Base-by-base conservation (phyloP, 2,888 invertebrate species). In the Dinocampus coccinellae region DNA sequence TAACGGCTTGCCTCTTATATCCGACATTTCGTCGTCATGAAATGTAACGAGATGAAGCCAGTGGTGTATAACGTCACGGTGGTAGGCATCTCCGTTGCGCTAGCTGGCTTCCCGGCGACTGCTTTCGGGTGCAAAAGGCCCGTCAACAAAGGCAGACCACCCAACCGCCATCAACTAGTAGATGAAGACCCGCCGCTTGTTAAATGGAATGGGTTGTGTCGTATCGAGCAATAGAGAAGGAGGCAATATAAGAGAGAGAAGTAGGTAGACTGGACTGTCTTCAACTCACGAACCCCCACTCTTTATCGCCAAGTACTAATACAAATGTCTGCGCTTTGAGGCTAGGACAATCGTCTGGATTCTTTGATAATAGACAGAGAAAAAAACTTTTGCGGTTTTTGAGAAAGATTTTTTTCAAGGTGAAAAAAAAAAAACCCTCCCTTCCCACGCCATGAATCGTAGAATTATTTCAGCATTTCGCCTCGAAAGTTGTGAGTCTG, bases 21-120 rank as follows among this genome's bases (percentile, higher is more conserved):
- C 84, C 85, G 85, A 83, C 85, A 82, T 85, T 82, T 83, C 83
- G 81, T 82, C 65, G 68, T 77, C 82, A 81, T 81, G 81, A 66
- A 74, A 70, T 82, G 79, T 84, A 85, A 87, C 84, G 84, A 87
- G 88, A 87, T 87, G 88, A 88, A 89, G 87, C 88, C 88, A 88
- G 86, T 88, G 88, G 88, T 82, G 88, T 88, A 88, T 87, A 88
- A 88, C 89, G 89, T 89, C 89, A 88, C 88, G 88, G 88, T 83
- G 74, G 80, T 82, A 82, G 83, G 82, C 81, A 82, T 83, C 80
- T 82, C 81, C 83, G 82, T 84, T 79, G 81, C 81, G 81, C 79
- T 78, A 79, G 81, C 82, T 81, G 72, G 79, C 82, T 84, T 84
- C 84, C 85, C 82, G 83, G 82, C 80, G 78, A 83, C 82, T 82